phyloP scores from a whole-genome alignment of 2,888 invertebrate species.

The Ditula angustiorana region DNA sequence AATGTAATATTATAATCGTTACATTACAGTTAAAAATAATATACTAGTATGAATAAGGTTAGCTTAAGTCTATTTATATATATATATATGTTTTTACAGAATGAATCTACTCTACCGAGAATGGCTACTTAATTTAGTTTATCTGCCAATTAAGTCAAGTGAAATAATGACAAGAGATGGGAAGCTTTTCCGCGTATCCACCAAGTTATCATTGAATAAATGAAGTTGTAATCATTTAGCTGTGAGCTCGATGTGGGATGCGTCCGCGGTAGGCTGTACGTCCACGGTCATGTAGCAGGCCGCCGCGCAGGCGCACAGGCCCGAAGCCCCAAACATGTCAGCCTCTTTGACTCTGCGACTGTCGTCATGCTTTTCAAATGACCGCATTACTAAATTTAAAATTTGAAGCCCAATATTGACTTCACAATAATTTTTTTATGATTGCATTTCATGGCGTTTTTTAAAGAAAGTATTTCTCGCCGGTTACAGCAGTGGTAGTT shows the following conservation, averaged over 20 bases:
- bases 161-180: background rate
- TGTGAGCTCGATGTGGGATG: slow-evolving; percentile 34
- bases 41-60: too few species aligned
- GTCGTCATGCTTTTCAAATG: slow-evolving; percentile 40
- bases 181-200: background rate
- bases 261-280: slow-evolving; percentile 38
- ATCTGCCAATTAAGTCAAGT: background rate
- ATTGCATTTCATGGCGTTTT: background rate
- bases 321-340: slow-evolving; percentile 47
- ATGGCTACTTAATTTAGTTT: too few species aligned
- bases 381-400: slow-evolving; percentile 44
- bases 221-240: slow-evolving; percentile 13
- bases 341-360: slow-evolving; percentile 45
- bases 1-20: too few species aligned
- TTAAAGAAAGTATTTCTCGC: background rate
- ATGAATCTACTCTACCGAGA: too few species aligned
- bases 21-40: too few species aligned
- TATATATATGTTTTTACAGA: too few species aligned
- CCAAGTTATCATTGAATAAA: background rate
- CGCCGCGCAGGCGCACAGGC: slow-evolving; percentile 44
- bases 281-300: slow-evolving; percentile 57
- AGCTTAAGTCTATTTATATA: too few species aligned
- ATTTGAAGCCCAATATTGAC: slow-evolving; percentile 10
- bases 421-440: background rate
- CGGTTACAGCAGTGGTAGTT: background rate